Conservation (phyloP, 1,140 invertebrate genomes). For the Pseudomyrmex sp. region DNA sequence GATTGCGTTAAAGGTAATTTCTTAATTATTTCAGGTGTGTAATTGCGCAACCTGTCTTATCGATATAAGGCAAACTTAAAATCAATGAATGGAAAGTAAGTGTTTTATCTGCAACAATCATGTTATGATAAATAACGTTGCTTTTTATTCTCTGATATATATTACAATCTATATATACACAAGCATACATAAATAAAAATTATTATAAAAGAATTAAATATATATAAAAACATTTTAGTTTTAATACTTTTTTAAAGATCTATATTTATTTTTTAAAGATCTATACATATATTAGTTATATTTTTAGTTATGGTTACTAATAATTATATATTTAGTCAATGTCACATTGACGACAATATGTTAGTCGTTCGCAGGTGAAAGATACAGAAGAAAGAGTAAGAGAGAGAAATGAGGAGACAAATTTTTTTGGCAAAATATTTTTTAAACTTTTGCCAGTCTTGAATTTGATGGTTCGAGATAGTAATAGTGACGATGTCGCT, state of each 20-base stretch:
- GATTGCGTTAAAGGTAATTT: constrained; percentile 27
- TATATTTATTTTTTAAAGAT: neutral
- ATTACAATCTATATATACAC: neutral
- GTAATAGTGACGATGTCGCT: constrained; percentile 29
- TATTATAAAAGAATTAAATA: neutral
- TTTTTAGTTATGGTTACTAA: too few relatives aligned
- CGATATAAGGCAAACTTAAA: constrained; percentile 15
- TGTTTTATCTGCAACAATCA: too few relatives aligned
- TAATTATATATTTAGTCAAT: too few relatives aligned
- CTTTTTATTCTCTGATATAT: neutral
- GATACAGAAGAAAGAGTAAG: too few relatives aligned
- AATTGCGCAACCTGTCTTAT: constrained; percentile 14
- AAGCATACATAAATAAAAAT: neutral
- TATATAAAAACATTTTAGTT: neutral
- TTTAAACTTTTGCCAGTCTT: neutral
- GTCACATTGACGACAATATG: too few relatives aligned
- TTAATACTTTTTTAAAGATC: neutral
- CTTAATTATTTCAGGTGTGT: neutral
- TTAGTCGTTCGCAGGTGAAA: too few relatives aligned
- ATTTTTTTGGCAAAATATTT: too few relatives aligned
- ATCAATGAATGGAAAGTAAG: neutral
- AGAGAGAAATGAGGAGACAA: too few relatives aligned
- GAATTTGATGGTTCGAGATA: constrained; percentile 41
- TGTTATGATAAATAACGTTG: constrained; percentile 15
- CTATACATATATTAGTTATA: too few relatives aligned